Evolutionary conservation across 1,140 invertebrate genomes (phyloP), one percentile per base, ranked within the genome.

Genomic region (Drosophila tsacasi): DNA sequence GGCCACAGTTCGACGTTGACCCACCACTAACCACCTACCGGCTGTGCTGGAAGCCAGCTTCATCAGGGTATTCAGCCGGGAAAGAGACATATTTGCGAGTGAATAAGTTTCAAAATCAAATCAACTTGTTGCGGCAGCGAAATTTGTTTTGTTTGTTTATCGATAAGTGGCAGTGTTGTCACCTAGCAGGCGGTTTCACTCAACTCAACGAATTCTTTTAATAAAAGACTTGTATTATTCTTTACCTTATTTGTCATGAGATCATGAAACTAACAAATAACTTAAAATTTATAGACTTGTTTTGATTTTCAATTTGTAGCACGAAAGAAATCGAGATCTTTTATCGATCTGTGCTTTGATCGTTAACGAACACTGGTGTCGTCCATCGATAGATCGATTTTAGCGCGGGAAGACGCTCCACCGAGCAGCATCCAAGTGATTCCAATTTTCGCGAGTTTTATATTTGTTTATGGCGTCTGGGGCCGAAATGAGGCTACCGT

Each of bases 81-180:
- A 64, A 3, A 75, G 25, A 35, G 71, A 75, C 72, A 75, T 75
- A 19, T 27, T 12, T 15, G 23, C 30, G 1, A 13, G 40, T 27
- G 6, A 47, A 32, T 39, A 10, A 47, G 7, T 27, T 75, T 64
- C n/a, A 10, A 63, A 75, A 61, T 52, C 5, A 64, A 65, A 35
- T 69, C 8, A 15, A 65, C 72, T 75, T 64, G 59, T 64, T 64
- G 59, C 69, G 13, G 59, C 58, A 27, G 27, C 35, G 3, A 35
- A 46, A 35, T 44, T 44, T 44, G 55, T 46, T 60, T 67, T 37
- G 49, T n/a, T 52, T 47, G 21, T 3, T 25, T 49, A 49, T 49
- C 47, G 47, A 49, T 49, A 49, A 49, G 23, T 49, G 9, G 9
- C 23, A 27, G 17, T 27, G 47, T 27, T 49, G 47, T 25, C 47